Percentiles rank a stretch among this genome's conserved stretches.
Evolutionary conservation across 2,888 invertebrate species (phyloP).

Genomic region (Tenodera sinensis): DNA sequence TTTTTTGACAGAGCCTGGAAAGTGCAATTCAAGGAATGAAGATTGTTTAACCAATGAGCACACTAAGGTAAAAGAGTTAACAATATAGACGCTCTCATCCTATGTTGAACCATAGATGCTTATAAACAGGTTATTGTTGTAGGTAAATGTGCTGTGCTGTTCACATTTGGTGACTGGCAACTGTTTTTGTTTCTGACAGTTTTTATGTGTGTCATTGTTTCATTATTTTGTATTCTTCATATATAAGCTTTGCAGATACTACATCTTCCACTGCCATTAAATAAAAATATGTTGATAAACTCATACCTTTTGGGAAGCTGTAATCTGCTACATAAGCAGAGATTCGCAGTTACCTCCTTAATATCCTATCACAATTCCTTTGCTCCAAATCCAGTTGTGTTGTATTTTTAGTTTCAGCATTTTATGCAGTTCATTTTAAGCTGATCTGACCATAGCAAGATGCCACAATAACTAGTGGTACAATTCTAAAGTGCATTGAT

Average conservation of each 20-base stretch:
- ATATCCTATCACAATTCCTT: too few species aligned
- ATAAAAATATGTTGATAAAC: background rate
- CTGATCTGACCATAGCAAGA: too few species aligned
- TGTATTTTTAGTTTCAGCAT: too few species aligned
- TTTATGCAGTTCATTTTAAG: too few species aligned
- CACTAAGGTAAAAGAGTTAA: background rate
- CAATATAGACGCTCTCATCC: background rate
- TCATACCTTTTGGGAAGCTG: too few species aligned
- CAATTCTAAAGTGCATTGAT: too few species aligned
- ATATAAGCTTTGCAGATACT: conserved; percentile 54
- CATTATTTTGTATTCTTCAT: conserved; percentile 37
- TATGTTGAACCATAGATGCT: background rate
- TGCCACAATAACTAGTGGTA: too few species aligned
- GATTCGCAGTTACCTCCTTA: too few species aligned
- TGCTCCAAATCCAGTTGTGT: too few species aligned
- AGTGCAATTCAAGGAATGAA: conserved; percentile 65
- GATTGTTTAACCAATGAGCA: conserved; percentile 48
- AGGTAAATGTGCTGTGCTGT: background rate
- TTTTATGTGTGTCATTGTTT: background rate
- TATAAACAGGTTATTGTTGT: background rate
- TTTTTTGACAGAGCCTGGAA: conserved; percentile 51
- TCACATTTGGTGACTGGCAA: background rate
- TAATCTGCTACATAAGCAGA: too few species aligned
- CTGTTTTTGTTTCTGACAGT: background rate
- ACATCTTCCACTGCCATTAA: conserved; percentile 58